A percentile compares a stretch with the other conserved stretches of the same genome.
These are phyloP conservation scores for Myiothlypis chrysogaster DNA, from an alignment of 2,797 vertebrate species.

Conservation along the genomic window DNA sequence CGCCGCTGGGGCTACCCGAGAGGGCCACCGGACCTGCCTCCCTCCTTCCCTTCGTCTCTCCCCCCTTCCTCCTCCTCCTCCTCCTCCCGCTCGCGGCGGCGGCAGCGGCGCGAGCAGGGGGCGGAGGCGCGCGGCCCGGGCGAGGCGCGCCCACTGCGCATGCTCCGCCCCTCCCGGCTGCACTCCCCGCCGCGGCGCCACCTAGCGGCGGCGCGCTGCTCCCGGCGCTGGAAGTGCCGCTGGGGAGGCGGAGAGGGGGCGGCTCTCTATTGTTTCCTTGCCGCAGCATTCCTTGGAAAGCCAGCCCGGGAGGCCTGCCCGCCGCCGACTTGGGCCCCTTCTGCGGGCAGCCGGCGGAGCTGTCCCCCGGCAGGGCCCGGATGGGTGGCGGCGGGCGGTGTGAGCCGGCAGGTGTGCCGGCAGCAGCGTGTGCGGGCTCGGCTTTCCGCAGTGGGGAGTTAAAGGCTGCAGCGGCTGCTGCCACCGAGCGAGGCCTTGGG, in stretches of 20 bases:
- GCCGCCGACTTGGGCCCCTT: background rate
- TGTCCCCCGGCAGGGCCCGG: background rate
- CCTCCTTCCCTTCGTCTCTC: background rate
- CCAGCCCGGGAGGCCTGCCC: accelerated
- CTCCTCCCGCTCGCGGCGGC: background rate
- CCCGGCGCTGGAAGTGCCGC: accelerated
- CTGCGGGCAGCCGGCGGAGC: accelerated
- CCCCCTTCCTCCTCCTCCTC: background rate
- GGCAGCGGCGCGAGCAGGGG: background rate
- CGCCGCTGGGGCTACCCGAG: background rate
- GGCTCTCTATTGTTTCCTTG: background rate
- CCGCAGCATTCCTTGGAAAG: background rate
- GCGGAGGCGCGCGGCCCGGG: background rate
- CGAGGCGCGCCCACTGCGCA: background rate
- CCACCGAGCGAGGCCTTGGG: background rate
- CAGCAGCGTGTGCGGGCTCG: background rate
- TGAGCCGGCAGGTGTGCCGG: background rate
- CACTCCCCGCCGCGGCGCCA: background rate
- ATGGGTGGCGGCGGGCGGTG: background rate
- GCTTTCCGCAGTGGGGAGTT: background rate
- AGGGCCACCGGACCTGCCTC: background rate
- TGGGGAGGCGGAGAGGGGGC: background rate
- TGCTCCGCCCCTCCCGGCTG: background rate
- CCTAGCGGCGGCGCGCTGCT: background rate
- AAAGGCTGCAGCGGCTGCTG: background rate